These are phyloP conservation scores for Balanococcus diminutus DNA, from an alignment of 2,888 invertebrate genomes.

Conservation along the genomic window DNA sequence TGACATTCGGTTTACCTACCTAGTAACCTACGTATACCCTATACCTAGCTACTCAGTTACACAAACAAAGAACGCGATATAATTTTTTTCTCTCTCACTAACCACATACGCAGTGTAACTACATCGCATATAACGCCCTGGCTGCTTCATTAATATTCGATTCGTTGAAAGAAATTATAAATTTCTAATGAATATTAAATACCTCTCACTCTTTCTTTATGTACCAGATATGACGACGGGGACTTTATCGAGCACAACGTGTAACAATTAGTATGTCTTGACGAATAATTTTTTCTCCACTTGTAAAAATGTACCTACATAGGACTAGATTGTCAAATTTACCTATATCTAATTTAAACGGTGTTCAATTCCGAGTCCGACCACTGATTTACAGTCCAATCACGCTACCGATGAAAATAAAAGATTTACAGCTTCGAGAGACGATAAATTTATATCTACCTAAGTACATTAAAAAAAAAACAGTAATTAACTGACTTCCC, in stretches of 20 bases:
- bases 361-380: neutral
- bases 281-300: neutral
- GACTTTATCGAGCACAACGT: neutral
- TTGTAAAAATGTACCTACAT: neutral
- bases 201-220: neutral
- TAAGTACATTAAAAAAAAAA: neutral
- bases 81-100: too few species aligned
- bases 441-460: neutral
- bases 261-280: neutral
- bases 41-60: neutral
- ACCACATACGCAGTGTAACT: neutral
- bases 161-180: neutral
- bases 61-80: neutral
- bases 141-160: neutral
- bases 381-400: neutral
- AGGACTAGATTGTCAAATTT: neutral
- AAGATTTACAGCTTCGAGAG: neutral
- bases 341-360: conserved; percentile 6
- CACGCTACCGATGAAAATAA: neutral
- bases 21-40: neutral
- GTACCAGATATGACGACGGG: neutral
- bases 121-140: neutral
- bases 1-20: neutral
- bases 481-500: too few species aligned
- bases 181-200: conserved; percentile 16